Base-by-base conservation (phyloP, 2,113 vertebrate genomes). In the Gopherus flavomarginatus region DNA sequence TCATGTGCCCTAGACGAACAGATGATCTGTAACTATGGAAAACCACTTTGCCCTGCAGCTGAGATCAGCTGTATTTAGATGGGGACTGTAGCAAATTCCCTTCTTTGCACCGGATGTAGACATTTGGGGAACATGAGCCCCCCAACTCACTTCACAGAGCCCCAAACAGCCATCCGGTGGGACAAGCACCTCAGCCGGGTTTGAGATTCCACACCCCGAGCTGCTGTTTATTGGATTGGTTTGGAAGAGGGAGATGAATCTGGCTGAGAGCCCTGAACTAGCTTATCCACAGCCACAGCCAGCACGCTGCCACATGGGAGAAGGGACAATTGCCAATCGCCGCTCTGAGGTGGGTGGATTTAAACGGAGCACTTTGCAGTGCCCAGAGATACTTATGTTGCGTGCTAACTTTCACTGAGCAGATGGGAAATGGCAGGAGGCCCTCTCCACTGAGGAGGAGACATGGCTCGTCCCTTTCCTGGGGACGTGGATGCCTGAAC, bases 401-500 rank as follows among this genome's bases (percentile, higher is more conserved):
- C 81, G 81, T 26, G 11, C 1, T 2, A 24, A 1, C 59, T 5
- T 1, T 2, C 83, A 1, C 31, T 3, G 4, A 83, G 80, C 87
- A 14, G 57, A 1, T 38, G 29, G 21, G 24, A 24, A 44, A 53
- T 2, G 11, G 42, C 88, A 38, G 54, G 1, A 38, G 8, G 81
- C 86, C 72, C 86, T 65, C 57, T 24, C 31, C 1, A 1, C 47
- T 57, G 80, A 62, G 87, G 31, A 82, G 0, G 65, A 42, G 83
- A 59, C 50, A 0, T 16, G 0, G 1, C 27, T 11, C 1, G 1
- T 31, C 78, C 24, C 6, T 21, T 16, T n/a, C 62, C 62, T 11
- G 44, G 0, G 4, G 56, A 5, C 6, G 9, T 7, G 24, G 85
- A 24, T 9, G 84, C 29, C 83, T 81, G 47, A 21, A 9, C 8